These are phyloP conservation scores for Halyomorpha halys DNA, from an alignment of 1,140 invertebrate species.

Conservation along the genomic window DNA sequence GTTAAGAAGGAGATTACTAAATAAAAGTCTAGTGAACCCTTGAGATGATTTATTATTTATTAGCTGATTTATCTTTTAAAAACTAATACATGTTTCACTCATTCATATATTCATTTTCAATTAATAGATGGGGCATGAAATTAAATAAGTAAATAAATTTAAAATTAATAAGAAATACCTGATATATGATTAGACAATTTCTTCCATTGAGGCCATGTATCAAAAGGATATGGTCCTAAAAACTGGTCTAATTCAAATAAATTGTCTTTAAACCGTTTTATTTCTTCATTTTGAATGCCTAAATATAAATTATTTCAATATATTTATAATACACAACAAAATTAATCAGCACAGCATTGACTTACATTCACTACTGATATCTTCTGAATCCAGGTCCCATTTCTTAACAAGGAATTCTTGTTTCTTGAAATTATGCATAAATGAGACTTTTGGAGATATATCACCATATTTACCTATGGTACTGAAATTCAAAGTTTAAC, in stretches of 20 bases:
- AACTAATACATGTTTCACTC: too few relatives aligned
- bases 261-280: conserved; percentile 55
- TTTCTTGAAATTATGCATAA: conserved; percentile 76
- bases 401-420: conserved; percentile 75
- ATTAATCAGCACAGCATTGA: background rate
- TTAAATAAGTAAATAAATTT: conserved; percentile 11
- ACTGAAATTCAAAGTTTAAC: conserved; percentile 37
- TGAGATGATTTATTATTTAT: too few relatives aligned
- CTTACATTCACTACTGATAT: conserved; percentile 46
- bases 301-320: conserved; percentile 8
- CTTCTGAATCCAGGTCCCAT: conserved; percentile 68
- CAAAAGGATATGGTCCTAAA: conserved; percentile 85
- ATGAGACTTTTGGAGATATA: conserved; percentile 65
- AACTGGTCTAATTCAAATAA: conserved; percentile 66
- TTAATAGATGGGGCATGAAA: too few relatives aligned
- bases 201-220: conserved; percentile 78
- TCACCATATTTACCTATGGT: conserved; percentile 45
- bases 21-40: too few relatives aligned
- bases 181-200: conserved; percentile 65
- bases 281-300: conserved; percentile 36
- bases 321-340: conserved; percentile 1
- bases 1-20: too few relatives aligned
- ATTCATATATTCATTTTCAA: too few relatives aligned
- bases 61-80: too few relatives aligned
- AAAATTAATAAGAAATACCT: conserved; percentile 34